These are phyloP conservation scores for Enteromius anoplus DNA, from an alignment of 2,797 vertebrate genomes.

Conservation along the genomic window DNA sequence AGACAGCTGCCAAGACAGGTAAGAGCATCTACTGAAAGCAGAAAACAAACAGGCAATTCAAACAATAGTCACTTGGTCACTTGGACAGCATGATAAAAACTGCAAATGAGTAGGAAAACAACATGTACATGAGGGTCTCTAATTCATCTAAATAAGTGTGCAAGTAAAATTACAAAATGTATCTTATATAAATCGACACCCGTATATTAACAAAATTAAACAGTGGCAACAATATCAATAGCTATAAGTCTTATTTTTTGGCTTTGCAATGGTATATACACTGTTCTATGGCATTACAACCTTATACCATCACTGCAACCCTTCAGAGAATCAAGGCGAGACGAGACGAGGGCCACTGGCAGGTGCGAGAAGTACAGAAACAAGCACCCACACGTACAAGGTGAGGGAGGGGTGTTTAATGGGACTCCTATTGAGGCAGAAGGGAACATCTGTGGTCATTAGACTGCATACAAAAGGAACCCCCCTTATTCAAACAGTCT, in stretches of 20 bases:
- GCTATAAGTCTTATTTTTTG: background rate
- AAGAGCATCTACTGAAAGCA: background rate
- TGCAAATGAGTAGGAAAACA: background rate
- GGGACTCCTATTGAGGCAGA: conserved; percentile 67
- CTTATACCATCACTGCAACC: background rate
- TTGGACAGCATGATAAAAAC: conserved; percentile 9
- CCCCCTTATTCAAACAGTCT: conserved; percentile 64
- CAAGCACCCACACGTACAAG: conserved; percentile 52
- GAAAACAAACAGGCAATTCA: background rate
- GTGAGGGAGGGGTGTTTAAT: conserved; percentile 67
- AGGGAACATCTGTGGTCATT: conserved; percentile 77
- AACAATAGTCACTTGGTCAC: conserved; percentile 1
- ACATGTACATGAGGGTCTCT: background rate
- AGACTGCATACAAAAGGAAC: conserved; percentile 69
- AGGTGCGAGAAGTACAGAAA: conserved; percentile 63
- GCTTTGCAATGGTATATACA: background rate
- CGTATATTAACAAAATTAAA: background rate
- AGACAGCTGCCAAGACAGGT: conserved; percentile 22
- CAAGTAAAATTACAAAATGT: background rate
- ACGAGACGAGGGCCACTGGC: conserved; percentile 55
- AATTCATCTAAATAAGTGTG: background rate
- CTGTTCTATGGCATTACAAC: background rate
- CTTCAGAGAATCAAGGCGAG: conserved; percentile 11
- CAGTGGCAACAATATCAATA: background rate
- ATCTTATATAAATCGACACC: background rate